phyloP scores from a whole-genome alignment of 2,797 vertebrate genomes.

The Loriculus beryllinus region DNA sequence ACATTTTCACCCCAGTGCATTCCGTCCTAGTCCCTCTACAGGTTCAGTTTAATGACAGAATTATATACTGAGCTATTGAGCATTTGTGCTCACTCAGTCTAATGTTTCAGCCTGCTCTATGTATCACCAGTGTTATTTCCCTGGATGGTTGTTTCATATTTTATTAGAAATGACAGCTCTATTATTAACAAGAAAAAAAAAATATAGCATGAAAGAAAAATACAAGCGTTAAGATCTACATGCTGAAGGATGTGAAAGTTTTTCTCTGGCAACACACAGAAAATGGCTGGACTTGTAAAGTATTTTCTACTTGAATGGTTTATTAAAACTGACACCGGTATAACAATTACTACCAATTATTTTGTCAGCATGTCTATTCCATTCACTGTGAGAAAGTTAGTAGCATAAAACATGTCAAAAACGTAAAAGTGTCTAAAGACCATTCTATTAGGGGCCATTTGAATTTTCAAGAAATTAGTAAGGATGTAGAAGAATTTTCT shows the following conservation, averaged over 20 bases:
- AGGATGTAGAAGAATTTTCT: neutral
- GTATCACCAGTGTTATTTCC: constrained; percentile 69
- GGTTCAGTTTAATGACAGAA: constrained; percentile 20
- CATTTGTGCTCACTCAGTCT: constrained; percentile 40
- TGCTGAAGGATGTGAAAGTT: constrained; percentile 59
- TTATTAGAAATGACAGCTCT: constrained; percentile 79
- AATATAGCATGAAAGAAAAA: constrained; percentile 45
- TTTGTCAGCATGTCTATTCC: constrained; percentile 64
- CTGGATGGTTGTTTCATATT: constrained; percentile 66
- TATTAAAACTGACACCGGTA: constrained; percentile 69
- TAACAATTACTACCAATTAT: constrained; percentile 77
- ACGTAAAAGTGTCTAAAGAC: constrained; percentile 12
- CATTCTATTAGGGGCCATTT: neutral
- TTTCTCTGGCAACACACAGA: constrained; percentile 32
- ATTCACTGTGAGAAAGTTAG: constrained; percentile 55
- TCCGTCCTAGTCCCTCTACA: neutral
- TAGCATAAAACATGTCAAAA: constrained; percentile 33
- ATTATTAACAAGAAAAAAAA: constrained; percentile 75
- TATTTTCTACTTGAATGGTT: constrained; percentile 47
- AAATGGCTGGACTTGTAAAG: constrained; percentile 51
- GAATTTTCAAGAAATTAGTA: neutral
- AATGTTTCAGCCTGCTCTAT: constrained; percentile 42
- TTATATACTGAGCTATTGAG: constrained; percentile 53
- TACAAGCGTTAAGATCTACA: constrained; percentile 50
- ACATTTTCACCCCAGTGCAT: neutral